phyloP scores from a whole-genome alignment of 1,140 invertebrate genomes.

The Tyrophagus putrescentiae region DNA sequence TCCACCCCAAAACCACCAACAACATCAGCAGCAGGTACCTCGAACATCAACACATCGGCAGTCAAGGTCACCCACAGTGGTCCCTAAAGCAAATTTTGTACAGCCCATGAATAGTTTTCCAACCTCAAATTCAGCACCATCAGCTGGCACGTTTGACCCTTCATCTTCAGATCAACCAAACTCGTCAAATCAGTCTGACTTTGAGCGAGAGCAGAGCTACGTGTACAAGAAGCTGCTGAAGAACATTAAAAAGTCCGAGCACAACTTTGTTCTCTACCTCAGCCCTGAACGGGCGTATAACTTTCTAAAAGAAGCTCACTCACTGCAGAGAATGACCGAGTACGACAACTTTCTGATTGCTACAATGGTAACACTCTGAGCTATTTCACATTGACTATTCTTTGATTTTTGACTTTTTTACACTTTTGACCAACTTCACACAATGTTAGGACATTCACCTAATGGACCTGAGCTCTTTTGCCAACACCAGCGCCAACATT shows the following conservation, averaged over 20 bases:
- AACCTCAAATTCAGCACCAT: neutral
- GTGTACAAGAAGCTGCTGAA: neutral
- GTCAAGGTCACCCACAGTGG: neutral
- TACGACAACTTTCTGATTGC: slow-evolving; percentile 11
- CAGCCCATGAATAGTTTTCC: too few species aligned
- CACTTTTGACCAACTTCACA: too few species aligned
- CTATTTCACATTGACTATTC: neutral
- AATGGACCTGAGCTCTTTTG: slow-evolving; percentile 25
- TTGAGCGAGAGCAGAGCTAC: too few species aligned
- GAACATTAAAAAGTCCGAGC: slow-evolving; percentile 35
- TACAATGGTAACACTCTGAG: neutral
- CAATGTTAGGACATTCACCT: slow-evolving; percentile 25
- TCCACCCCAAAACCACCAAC: neutral
- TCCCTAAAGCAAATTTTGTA: too few species aligned
- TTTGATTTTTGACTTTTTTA: too few species aligned
- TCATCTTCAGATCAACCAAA: too few species aligned
- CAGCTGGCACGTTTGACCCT: too few species aligned
- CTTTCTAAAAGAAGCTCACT: too few species aligned
- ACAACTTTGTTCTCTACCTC: slow-evolving; percentile 62
- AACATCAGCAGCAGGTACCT: neutral
- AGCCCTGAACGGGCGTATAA: slow-evolving; percentile 37
- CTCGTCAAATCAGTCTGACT: too few species aligned
- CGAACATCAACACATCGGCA: neutral
- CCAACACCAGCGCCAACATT: slow-evolving; percentile 26
- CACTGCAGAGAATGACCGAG: neutral